Evolutionary conservation across 2,888 invertebrate genomes (phyloP), one percentile per base, ranked within the genome.

Genomic region (Apodemia duryi): DNA sequence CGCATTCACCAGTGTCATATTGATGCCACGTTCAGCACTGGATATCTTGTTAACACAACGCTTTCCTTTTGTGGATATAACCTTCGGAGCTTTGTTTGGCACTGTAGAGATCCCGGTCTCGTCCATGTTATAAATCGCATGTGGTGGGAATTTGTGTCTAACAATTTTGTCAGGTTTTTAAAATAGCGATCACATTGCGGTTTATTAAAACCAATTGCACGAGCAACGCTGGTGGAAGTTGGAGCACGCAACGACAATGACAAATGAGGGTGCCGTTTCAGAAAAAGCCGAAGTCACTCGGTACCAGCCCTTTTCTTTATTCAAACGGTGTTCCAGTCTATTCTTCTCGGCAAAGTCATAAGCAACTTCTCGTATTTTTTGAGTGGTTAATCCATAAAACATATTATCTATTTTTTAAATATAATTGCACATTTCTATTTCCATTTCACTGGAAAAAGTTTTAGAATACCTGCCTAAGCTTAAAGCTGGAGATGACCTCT

Each of bases 11-110:
- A 69, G 62, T 35, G 69, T 70, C 5, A 73, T 60, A 46, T 62
- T 72, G 52, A 63, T 63, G 11, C 73, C 75, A 64, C 72, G 57
- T 64, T 75, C 75, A 51, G 69, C 74, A 51, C n/a, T 51, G 51
- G 51, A 51, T 51, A 13, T 51, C 51, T 51, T 51, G 51, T 51
- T 51, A 51, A 51, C 51, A 51, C 51, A 51, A 51, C 51, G 51
- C 51, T 51, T 51, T 51, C 46, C n/a, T 51, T 51, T 51, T 51
- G 51, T 51, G 51, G 51, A 13, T n/a, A 51, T 51, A 5, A 63
- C 72, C 5, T 51, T n/a, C n/a, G n/a, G 51, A 51, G 51, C n/a
- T 51, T n/a, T 51, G n/a, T 70, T 72, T 35, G 68, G 68, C 49
- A 70, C 69, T n/a, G 73, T 71, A 63, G 65, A 67, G 32, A 68